phyloP scores from a whole-genome alignment of 2,888 invertebrate species.

The Axea sp. region DNA sequence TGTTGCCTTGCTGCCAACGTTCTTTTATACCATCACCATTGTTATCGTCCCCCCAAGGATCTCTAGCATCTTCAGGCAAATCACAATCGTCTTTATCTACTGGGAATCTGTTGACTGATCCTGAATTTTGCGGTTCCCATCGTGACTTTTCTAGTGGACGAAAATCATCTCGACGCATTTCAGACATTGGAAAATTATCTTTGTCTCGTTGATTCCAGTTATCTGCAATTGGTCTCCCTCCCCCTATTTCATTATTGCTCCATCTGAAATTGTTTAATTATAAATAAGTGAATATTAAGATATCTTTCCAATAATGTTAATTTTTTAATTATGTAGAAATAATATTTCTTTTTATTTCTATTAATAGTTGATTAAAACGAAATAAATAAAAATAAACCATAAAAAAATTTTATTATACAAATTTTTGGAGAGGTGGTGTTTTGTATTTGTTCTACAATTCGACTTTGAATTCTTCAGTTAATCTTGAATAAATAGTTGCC shows the following conservation, averaged over 20 bases:
- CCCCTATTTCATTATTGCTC: conserved; percentile 36
- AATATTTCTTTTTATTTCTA: too few relatives aligned
- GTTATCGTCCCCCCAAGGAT: conserved; percentile 77
- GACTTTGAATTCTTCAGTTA: too few relatives aligned
- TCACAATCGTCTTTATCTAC: conserved; percentile 74
- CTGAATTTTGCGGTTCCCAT: conserved; percentile 64
- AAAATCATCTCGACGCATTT: conserved; percentile 62
- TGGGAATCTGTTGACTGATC: conserved; percentile 24
- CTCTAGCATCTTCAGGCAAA: conserved; percentile 76
- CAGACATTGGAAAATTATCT: conserved; percentile 63
- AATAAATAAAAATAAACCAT: too few relatives aligned
- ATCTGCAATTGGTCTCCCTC: conserved; percentile 39
- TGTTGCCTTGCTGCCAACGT: conserved; percentile 31
- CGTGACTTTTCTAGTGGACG: conserved; percentile 66
- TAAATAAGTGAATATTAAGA: background rate
- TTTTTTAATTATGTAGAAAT: too few relatives aligned
- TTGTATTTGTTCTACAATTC: too few relatives aligned
- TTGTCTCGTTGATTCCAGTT: conserved; percentile 72
- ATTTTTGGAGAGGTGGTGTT: too few relatives aligned
- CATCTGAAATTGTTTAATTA: conserved; percentile 13
- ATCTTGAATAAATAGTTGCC: too few relatives aligned
- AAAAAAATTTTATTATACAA: too few relatives aligned
- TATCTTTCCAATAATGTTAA: too few relatives aligned
- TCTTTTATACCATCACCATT: conserved; percentile 41
- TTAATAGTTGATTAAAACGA: too few relatives aligned